Evolutionary conservation across 2,888 invertebrate genomes (phyloP).

Genomic region (Diloba caeruleocephala): DNA sequence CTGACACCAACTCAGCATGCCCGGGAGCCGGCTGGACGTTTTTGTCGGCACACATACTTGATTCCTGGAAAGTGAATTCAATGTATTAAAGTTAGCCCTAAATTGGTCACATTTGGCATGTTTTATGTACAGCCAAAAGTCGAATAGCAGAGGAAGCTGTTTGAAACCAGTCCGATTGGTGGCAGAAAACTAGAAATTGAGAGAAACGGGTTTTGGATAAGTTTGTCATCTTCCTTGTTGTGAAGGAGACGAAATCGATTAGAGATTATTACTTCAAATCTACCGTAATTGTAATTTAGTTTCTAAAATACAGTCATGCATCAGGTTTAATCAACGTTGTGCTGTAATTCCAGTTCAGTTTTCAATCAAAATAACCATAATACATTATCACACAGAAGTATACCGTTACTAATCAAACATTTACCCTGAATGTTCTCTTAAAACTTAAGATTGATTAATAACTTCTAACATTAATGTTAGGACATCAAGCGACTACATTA

Average conservation of each 20-base stretch:
- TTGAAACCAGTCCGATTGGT: constrained; percentile 14
- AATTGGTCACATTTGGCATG: neutral
- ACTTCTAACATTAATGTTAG: constrained; percentile 17
- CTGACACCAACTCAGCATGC: constrained; percentile 95
- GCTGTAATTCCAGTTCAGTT: too few relatives aligned
- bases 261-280: too few relatives aligned
- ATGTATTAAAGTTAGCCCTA: constrained; percentile 18
- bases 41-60: constrained; percentile 93
- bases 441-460: constrained; percentile 1
- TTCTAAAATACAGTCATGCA: too few relatives aligned
- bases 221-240: constrained; percentile 3
- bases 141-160: neutral
- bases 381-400: too few relatives aligned
- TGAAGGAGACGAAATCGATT: too few relatives aligned
- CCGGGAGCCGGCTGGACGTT: constrained; percentile 91
- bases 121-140: constrained; percentile 23
- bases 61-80: constrained; percentile 86
- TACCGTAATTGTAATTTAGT: too few relatives aligned
- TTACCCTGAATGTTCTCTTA: neutral
- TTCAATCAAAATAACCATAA: too few relatives aligned
- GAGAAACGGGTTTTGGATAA: constrained; percentile 21
- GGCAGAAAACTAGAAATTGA: constrained; percentile 16
- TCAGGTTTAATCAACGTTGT: too few relatives aligned
- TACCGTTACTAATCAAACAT: neutral
- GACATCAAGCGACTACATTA: constrained; percentile 29